Conservation (phyloP, 2,888 invertebrate genomes). For the Chrysolina haemoptera region DNA sequence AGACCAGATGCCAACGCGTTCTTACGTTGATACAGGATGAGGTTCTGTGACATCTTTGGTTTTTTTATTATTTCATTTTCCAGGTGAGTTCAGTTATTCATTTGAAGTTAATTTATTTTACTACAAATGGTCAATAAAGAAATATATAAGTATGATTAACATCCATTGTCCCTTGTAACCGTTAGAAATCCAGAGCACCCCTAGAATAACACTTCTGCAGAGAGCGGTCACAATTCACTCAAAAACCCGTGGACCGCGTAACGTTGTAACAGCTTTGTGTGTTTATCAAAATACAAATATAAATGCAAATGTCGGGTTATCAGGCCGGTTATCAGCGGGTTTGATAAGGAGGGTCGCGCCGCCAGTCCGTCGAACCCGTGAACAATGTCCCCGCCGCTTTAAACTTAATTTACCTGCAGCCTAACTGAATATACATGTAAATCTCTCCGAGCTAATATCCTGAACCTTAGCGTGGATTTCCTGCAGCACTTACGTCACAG, state of each 20-base stretch:
- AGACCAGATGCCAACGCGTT: too few relatives aligned
- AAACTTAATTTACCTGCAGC: conserved; percentile 67
- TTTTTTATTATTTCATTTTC: too few relatives aligned
- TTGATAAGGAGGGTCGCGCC: conserved; percentile 56
- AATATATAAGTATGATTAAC: too few relatives aligned
- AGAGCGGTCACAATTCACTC: conserved; percentile 43
- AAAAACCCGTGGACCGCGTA: conserved; percentile 43
- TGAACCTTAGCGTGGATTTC: conserved; percentile 47
- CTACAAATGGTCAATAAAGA: too few relatives aligned
- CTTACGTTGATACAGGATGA: too few relatives aligned
- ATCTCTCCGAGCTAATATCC: conserved; percentile 58
- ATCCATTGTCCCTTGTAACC: too few relatives aligned
- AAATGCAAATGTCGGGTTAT: conserved; percentile 66
- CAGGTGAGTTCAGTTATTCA: too few relatives aligned
- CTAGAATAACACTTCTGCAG: conserved; percentile 29
- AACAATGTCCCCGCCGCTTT: conserved; percentile 66
- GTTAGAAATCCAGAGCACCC: neutral
- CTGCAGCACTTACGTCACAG: conserved; percentile 49
- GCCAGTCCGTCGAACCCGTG: conserved; percentile 59
- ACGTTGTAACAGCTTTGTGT: conserved; percentile 61
- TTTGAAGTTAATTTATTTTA: too few relatives aligned
- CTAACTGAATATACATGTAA: conserved; percentile 67
- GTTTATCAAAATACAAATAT: conserved; percentile 67
- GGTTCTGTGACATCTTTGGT: too few relatives aligned
- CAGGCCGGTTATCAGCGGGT: conserved; percentile 61